These are phyloP conservation scores for Agrochola macilenta DNA, from an alignment of 2,888 invertebrate genomes.

Conservation along the genomic window DNA sequence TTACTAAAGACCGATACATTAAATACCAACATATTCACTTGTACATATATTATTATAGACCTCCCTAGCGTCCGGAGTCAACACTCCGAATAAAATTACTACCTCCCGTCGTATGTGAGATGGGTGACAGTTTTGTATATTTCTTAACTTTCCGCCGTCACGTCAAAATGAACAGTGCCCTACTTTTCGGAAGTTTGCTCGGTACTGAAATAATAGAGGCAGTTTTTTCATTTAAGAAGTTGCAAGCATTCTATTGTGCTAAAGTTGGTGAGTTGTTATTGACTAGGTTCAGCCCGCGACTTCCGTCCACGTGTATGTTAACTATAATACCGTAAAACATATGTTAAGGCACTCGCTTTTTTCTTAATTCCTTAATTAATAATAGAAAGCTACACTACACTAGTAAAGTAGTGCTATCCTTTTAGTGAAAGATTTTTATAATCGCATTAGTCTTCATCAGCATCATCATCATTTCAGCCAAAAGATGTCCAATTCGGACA, in stretches of 20 bases:
- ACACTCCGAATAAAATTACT: constrained; percentile 16
- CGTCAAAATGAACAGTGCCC: constrained; percentile 7
- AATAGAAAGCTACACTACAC: too few relatives aligned
- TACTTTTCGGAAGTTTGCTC: constrained; percentile 15
- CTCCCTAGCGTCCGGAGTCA: not conserved
- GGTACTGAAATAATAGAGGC: not conserved
- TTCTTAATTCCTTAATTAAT: too few relatives aligned
- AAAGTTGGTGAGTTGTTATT: not conserved
- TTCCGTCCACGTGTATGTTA: not conserved
- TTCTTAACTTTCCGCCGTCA: constrained; percentile 8
- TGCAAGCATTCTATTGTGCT: not conserved
- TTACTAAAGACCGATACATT: not conserved
- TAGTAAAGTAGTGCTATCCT: too few relatives aligned
- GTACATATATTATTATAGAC: not conserved
- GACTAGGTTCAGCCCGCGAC: too few relatives aligned
- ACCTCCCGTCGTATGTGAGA: not conserved
- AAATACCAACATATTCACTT: not conserved
- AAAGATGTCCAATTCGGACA: too few relatives aligned
- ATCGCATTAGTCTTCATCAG: too few relatives aligned
- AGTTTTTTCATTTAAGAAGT: not conserved
- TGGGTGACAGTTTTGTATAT: constrained; percentile 32
- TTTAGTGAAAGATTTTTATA: too few relatives aligned
- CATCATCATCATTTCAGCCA: too few relatives aligned
- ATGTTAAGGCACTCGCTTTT: too few relatives aligned
- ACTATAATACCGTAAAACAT: too few relatives aligned